Evolutionary conservation across 2,113 vertebrate species (phyloP), one percentile per base, ranked within the genome.

Genomic region (Ailuropoda melanoleuca): DNA sequence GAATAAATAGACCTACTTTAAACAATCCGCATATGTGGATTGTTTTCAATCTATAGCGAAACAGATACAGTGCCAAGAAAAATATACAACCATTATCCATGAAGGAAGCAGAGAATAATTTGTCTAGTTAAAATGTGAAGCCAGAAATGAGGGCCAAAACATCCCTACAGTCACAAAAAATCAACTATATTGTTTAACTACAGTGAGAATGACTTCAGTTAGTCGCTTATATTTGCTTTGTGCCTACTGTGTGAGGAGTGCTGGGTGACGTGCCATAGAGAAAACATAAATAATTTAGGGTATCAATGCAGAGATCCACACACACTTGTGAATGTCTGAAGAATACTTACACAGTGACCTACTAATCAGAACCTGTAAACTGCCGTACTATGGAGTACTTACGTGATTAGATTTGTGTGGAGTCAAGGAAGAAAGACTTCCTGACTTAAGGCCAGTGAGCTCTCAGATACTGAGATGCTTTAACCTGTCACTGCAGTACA

Each of bases 11-110:
- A 89, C 60, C 77, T 86, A 85, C 62, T 97, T 96, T 94, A 98
- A 96, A 97, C 82, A 96, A 95, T 95, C 64, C 96, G 48, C 31
- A 9, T 77, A 84, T 60, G 46, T 68, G 53, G 50, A 72, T 60
- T 74, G 68, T 91, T 96, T 96, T 91, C 37, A 34, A 23, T 72
- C 85, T 91, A 92, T 56, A 95, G 60, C 12, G 37, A 92, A 94
- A 95, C 23, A 90, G 94, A 95, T 72, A 58, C 43, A 77, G 46
- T 84, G 70, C 90, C 90, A 96, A 95, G 94, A 92, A 97, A 96
- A 97, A 97, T 64, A 97, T 23, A 82, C 21, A 92, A 80, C 48
- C 1, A 92, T 95, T 97, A 93, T 78, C 70, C 90, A 86, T 15
- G 53, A 90, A 96, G 92, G 64, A 96, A 95, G 56, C 24, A 88